Evolutionary conservation across 2,888 invertebrate species (phyloP).

Genomic region (Caenorhabditis macrosperma): DNA sequence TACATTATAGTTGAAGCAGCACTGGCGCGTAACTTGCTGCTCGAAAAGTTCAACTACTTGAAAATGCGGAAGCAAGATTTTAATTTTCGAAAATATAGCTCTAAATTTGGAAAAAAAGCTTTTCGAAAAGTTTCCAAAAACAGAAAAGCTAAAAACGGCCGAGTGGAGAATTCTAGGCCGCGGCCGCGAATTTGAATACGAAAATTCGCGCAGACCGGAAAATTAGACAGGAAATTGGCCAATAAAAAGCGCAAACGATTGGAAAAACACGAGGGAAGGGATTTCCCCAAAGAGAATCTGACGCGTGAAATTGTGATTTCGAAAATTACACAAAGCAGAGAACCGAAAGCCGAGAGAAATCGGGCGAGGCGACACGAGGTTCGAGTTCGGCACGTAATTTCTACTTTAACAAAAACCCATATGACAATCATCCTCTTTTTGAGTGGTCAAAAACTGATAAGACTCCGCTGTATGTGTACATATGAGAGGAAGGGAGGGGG

Average conservation of each 20-base stretch:
- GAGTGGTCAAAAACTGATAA: slow-evolving; percentile 1
- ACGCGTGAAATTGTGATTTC: no score
- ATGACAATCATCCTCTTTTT: background rate
- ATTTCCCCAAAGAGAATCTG: no score
- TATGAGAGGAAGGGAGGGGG: background rate
- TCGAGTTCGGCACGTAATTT: background rate
- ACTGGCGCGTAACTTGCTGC: no score
- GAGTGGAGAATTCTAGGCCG: background rate
- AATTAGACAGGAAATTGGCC: no score
- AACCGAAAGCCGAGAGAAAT: no score
- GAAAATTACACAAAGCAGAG: no score
- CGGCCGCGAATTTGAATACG: background rate
- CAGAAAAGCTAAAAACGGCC: background rate
- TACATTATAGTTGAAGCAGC: no score
- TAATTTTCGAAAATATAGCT: background rate
- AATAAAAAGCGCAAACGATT: no score
- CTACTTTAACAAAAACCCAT: background rate
- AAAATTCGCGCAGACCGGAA: background rate
- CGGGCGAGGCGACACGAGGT: no score
- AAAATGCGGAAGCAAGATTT: background rate
- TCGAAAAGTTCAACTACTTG: no score
- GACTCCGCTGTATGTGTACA: background rate
- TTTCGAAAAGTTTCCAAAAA: background rate
- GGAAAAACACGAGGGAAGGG: no score
- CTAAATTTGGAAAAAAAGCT: background rate